A percentile compares a stretch with the other conserved stretches of the same genome.
Evolutionary conservation across 2,797 vertebrate species (phyloP).

Genomic region (Lepilemur ruficaudatus): DNA sequence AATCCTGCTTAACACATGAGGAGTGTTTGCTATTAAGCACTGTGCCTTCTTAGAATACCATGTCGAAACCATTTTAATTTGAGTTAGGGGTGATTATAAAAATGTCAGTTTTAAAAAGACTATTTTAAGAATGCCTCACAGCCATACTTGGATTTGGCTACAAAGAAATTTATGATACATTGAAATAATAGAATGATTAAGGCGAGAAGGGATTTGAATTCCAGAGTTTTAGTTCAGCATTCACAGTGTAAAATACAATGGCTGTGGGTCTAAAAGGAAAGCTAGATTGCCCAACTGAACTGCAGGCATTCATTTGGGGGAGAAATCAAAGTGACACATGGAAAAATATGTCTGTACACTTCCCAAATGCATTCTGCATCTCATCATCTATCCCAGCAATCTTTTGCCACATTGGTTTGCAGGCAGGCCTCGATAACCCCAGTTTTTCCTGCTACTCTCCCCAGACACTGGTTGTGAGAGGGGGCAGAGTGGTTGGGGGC

Average conservation of each 20-base stretch:
- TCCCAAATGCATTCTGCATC: background rate
- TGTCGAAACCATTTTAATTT: conserved; percentile 78
- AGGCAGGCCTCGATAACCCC: background rate
- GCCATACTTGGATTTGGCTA: conserved; percentile 49
- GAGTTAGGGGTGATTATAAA: conserved; percentile 69
- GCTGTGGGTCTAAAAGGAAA: conserved; percentile 1
- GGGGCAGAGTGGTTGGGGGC: background rate
- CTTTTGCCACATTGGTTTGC: background rate
- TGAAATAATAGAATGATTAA: conserved; percentile 72
- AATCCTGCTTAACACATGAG: conserved; percentile 56
- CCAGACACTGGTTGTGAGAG: background rate
- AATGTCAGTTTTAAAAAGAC: conserved; percentile 66
- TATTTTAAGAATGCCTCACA: conserved; percentile 69
- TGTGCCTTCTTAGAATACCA: conserved; percentile 51
- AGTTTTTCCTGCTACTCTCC: background rate
- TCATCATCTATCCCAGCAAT: background rate
- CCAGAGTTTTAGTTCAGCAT: background rate
- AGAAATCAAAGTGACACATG: background rate
- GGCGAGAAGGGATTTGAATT: conserved; percentile 62
- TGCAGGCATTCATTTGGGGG: conserved; percentile 22
- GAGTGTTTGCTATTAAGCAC: conserved; percentile 59
- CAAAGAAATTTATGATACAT: conserved; percentile 69
- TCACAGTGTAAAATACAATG: conserved; percentile 28
- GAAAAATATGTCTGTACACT: background rate
- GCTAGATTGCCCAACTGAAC: background rate